Evolutionary conservation across 1,140 invertebrate species (phyloP).

Genomic region (Brachionus manjavacas): DNA sequence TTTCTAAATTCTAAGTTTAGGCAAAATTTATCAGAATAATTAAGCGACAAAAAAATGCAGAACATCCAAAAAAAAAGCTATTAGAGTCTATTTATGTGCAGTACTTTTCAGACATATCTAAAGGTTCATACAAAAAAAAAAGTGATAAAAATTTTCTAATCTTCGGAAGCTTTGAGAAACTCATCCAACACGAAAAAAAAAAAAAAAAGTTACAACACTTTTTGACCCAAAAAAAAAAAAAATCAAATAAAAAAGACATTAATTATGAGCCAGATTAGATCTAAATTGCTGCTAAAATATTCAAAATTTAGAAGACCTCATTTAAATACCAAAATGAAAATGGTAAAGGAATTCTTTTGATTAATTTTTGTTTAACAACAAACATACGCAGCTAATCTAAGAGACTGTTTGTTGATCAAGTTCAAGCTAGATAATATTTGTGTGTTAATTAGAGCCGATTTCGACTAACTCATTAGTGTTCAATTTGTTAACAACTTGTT

Average conservation of each 20-base stretch:
- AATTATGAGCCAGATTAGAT: neutral
- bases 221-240: neutral
- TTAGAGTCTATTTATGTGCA: conserved; percentile 16
- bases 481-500: conserved; percentile 5
- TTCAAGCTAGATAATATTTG: too few species aligned
- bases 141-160: neutral
- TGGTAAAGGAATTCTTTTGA: neutral
- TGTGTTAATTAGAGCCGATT: neutral
- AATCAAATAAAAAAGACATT: neutral
- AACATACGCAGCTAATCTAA: neutral
- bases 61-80: neutral
- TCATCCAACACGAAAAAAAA: neutral
- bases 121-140: neutral
- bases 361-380: neutral
- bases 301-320: too few species aligned
- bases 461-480: neutral
- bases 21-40: neutral
- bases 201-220: conserved; percentile 15
- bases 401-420: neutral
- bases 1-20: neutral
- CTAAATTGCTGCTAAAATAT: neutral
- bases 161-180: neutral
- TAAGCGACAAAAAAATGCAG: neutral
- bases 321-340: neutral
- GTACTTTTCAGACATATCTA: neutral